Evolutionary conservation across 1,140 invertebrate species (phyloP).

Genomic region (Neodiprion fabricii): DNA sequence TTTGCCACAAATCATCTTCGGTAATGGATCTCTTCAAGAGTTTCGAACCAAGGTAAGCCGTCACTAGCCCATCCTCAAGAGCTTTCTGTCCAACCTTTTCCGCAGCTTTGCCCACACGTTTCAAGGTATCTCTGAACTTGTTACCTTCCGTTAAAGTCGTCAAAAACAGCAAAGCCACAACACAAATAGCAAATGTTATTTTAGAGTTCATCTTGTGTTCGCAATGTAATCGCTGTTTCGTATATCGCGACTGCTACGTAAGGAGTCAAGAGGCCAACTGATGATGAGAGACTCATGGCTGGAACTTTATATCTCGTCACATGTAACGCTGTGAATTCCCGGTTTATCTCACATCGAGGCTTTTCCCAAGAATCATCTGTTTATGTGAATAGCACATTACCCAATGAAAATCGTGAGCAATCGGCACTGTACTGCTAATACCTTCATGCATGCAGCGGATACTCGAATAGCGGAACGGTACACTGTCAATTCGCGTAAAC

Average conservation of each 20-base stretch:
- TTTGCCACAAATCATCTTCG: not conserved
- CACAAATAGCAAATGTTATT: not conserved
- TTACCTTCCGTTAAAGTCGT: not conserved
- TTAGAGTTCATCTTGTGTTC: not conserved
- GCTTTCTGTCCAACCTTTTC: slow-evolving; percentile 8
- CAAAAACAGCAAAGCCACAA: not conserved
- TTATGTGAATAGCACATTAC: too few species aligned
- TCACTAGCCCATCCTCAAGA: not conserved
- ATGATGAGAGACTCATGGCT: not conserved
- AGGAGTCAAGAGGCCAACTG: not conserved
- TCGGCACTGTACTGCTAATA: too few species aligned
- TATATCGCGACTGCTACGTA: not conserved
- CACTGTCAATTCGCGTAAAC: too few species aligned
- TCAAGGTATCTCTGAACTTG: not conserved
- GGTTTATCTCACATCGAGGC: not conserved
- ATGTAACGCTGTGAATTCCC: not conserved
- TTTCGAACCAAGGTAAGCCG: not conserved
- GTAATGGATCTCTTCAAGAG: not conserved
- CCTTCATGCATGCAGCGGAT: too few species aligned
- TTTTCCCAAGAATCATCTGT: too few species aligned
- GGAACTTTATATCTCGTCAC: not conserved
- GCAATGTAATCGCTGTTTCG: not conserved
- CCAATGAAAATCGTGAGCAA: too few species aligned
- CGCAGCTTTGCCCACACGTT: not conserved
- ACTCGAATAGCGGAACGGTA: too few species aligned